These are phyloP conservation scores for Cepphus grylle DNA, from an alignment of 2,113 vertebrate genomes.

Conservation along the genomic window DNA sequence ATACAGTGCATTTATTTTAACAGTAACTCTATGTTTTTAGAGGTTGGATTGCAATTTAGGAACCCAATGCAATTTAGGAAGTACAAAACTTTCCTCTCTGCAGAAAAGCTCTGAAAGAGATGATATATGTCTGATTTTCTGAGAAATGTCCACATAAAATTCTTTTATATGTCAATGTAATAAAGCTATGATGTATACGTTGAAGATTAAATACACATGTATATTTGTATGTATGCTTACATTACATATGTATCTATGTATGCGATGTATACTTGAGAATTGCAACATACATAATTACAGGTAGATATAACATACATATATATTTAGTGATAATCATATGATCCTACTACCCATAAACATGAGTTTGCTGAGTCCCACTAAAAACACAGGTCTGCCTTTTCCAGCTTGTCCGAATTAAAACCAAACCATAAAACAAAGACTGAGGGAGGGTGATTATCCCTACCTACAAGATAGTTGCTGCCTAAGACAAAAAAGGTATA, in stretches of 20 bases:
- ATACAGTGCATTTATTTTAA: background rate
- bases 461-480: background rate
- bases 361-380: background rate
- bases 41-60: background rate
- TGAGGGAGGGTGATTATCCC: fast-evolving
- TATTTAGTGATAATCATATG: background rate
- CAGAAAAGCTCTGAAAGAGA: background rate
- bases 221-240: background rate
- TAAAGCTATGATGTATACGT: background rate
- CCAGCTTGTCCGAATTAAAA: background rate
- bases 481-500: background rate
- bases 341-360: background rate
- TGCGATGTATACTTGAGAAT: background rate
- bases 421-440: background rate
- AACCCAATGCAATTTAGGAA: background rate
- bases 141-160: background rate
- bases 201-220: background rate
- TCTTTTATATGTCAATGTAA: background rate
- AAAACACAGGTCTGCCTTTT: background rate
- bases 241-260: background rate
- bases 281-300: background rate
- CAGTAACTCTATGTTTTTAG: background rate
- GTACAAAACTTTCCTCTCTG: background rate
- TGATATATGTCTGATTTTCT: background rate
- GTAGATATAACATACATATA: background rate